Percentiles rank a stretch among this genome's conserved stretches.
Conservation (phyloP, 2,113 vertebrate species). For the Pelusios castaneus region DNA sequence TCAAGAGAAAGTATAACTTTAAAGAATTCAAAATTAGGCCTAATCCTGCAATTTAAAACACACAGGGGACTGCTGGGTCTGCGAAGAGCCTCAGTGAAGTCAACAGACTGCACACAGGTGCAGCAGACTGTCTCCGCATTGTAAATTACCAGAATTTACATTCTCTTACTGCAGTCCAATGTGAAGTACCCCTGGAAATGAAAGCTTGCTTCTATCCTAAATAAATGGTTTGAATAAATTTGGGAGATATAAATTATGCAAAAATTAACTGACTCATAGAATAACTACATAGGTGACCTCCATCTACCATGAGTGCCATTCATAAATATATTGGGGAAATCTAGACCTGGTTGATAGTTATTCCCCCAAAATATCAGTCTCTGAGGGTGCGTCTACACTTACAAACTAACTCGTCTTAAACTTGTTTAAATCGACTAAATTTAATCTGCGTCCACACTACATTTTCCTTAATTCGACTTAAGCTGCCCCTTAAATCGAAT, state of each 20-base stretch:
- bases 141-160: neutral
- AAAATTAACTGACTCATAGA: slow-evolving; percentile 19
- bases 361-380: neutral
- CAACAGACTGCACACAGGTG: neutral
- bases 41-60: fast-evolving
- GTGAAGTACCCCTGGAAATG: fast-evolving
- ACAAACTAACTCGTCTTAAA: no score
- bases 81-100: neutral
- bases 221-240: neutral
- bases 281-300: slow-evolving; percentile 28
- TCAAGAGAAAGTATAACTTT: neutral
- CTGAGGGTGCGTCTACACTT: no score
- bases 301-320: neutral
- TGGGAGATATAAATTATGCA: slow-evolving; percentile 28
- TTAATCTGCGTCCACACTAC: no score
- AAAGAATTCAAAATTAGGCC: fast-evolving
- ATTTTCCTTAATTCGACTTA: no score
- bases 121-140: neutral
- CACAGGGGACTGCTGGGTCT: fast-evolving
- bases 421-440: no score
- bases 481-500: no score
- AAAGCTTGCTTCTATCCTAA: neutral
- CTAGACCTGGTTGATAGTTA: slow-evolving; percentile 46
- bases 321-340: slow-evolving; percentile 6
- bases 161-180: neutral